Base-by-base conservation (phyloP, 1,140 invertebrate species). In the Drosophila gunungcola region DNA sequence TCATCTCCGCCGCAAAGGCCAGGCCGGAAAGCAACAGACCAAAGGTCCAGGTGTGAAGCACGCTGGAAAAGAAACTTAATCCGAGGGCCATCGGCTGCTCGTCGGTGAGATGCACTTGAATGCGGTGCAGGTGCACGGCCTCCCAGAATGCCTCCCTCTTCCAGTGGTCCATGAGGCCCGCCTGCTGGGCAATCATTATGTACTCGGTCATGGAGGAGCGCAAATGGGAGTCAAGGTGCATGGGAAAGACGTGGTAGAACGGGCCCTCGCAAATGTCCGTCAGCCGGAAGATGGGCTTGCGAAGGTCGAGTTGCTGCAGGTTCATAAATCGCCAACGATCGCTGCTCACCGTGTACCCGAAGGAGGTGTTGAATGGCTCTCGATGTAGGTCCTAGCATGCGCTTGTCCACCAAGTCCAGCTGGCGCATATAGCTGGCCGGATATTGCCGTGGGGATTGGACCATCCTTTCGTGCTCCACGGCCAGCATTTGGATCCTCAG, bases 231-330 rank as follows among this genome's bases (percentile, higher is more conserved):
- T 91, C 90, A 11, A 42, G 2, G 7, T 84, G 76, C 73, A 91
- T 42, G 5, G 90, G 90, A 63, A 56, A 91, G 2, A 90, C 90
- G 54, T 91, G 90, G 25, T 88, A 91, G 29, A 78, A 91, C 13
- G 90, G 90, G 3, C 90, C 90, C 39, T 85, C 65, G 43, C 90
- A 91, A 11, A 91, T 90, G 0, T 60, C 27, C 0, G 90, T 82
- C 3, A 88, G 43, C 4, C 76, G 76, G 42, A 90, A 91, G 11
- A 85, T 46, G 5, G 90, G 90, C 27, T 65, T 63, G 0, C 34
- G 58, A 2, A 91, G 27, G 51, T 91, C 74, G 1, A 46, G 34
- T 46, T 91, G 90, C 51, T 89, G 90, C 67, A 80, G 63, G 51
- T 77, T 42, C 2, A 91, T 45, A 21, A 80, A 85, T 1, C 53